Percentiles rank a stretch among this genome's conserved stretches.
These are phyloP conservation scores for Lasioglossum morio DNA, from an alignment of 2,888 invertebrate species.

Conservation along the genomic window DNA sequence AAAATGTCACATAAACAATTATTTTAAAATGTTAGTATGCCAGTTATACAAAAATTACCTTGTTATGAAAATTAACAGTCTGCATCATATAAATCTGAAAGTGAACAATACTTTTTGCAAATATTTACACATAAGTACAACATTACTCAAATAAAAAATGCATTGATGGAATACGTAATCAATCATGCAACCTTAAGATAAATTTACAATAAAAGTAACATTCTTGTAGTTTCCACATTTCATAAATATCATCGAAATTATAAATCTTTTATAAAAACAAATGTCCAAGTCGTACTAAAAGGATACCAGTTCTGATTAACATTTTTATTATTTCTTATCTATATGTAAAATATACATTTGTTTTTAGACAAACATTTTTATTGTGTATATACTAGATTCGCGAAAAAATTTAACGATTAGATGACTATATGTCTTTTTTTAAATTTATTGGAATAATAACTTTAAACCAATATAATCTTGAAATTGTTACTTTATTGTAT, in stretches of 20 bases:
- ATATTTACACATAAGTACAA: constrained; percentile 57
- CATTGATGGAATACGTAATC: constrained; percentile 43
- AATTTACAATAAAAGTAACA: constrained; percentile 40
- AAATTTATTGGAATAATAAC: constrained; percentile 13
- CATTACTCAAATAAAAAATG: constrained; percentile 51
- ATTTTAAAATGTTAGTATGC: constrained; percentile 53
- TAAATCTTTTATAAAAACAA: constrained; percentile 41
- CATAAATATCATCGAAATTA: constrained; percentile 22
- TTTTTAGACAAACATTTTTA: not conserved
- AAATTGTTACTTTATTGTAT: constrained; percentile 24
- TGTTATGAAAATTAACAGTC: constrained; percentile 49
- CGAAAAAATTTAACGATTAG: not conserved
- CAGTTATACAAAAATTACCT: constrained; percentile 47
- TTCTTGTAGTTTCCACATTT: constrained; percentile 31
- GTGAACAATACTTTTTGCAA: constrained; percentile 64
- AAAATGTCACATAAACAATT: constrained; percentile 40
- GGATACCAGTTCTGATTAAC: constrained; percentile 21
- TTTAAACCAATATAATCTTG: constrained; percentile 21
- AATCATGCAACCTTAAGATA: constrained; percentile 47
- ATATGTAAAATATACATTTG: constrained; percentile 1
- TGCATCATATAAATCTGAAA: constrained; percentile 59
- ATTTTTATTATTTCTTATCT: constrained; percentile 12
- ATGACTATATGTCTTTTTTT: constrained; percentile 19
- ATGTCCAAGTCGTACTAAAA: constrained; percentile 28
- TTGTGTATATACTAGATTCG: constrained; percentile 14